Conservation (phyloP, 2,888 invertebrate genomes). For the Bibio marci region DNA sequence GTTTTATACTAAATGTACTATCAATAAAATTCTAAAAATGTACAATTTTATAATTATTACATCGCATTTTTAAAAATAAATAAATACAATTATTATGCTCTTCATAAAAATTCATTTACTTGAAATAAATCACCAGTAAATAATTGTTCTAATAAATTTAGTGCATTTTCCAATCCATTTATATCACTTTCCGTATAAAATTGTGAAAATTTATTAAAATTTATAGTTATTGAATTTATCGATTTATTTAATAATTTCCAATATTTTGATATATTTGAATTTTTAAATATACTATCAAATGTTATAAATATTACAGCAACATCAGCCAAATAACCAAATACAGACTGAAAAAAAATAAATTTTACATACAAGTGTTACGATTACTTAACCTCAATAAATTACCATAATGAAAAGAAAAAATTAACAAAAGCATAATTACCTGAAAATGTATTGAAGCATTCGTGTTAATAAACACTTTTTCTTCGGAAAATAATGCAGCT, state of each 20-base stretch:
- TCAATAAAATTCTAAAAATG: constrained; percentile 16
- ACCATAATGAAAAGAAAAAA: too few relatives aligned
- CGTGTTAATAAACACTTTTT: constrained; percentile 20
- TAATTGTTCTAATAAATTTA: constrained; percentile 35
- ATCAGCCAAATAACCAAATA: constrained; percentile 41
- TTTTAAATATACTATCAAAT: constrained; percentile 29
- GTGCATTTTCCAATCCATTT: constrained; percentile 48
- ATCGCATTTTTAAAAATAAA: background rate
- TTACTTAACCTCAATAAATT: background rate
- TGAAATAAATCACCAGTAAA: constrained; percentile 48
- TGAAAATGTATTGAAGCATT: constrained; percentile 18
- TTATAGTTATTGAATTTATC: constrained; percentile 48
- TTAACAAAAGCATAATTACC: too few relatives aligned
- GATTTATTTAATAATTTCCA: constrained; percentile 66
- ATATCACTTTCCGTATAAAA: constrained; percentile 36
- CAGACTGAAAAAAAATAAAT: constrained; percentile 13
- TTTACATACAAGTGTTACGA: background rate
- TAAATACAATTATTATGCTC: background rate
- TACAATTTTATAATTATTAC: constrained; percentile 3
- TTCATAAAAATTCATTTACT: constrained; percentile 21
- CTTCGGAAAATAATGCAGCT: constrained; percentile 44
- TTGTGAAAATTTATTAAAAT: constrained; percentile 40
- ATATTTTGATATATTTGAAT: constrained; percentile 30
- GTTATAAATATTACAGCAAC: constrained; percentile 45
- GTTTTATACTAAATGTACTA: constrained; percentile 16